Evolutionary conservation across 2,888 invertebrate genomes (phyloP).

Genomic region (Ochropacha duplaris): DNA sequence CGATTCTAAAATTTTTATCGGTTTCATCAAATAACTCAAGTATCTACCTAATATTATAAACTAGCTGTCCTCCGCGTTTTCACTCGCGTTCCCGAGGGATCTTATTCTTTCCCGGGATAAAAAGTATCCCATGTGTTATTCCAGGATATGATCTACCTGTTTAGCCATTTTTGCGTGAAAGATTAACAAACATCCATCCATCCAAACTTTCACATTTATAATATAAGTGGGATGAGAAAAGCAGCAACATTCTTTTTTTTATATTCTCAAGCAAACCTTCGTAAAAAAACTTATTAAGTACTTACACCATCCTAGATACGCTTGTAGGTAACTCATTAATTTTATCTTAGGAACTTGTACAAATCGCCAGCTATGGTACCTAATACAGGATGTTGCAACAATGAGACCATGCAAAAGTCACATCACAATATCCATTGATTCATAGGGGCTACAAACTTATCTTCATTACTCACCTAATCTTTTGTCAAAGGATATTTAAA

Average conservation of each 20-base stretch:
- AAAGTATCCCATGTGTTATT: too few relatives aligned
- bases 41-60: neutral
- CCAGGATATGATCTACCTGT: too few relatives aligned
- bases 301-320: neutral
- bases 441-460: conserved; percentile 56
- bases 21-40: too few relatives aligned
- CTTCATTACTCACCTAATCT: conserved; percentile 66
- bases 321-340: neutral
- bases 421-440: conserved; percentile 33
- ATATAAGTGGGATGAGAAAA: too few relatives aligned
- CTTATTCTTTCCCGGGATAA: too few relatives aligned
- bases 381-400: conserved; percentile 19
- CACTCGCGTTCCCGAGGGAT: too few relatives aligned
- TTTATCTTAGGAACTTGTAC: neutral
- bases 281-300: too few relatives aligned
- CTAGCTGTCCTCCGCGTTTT: too few relatives aligned
- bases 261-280: too few relatives aligned
- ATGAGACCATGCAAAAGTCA: conserved; percentile 46
- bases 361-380: neutral
- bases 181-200: too few relatives aligned
- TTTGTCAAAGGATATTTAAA: conserved; percentile 46
- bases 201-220: too few relatives aligned
- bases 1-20: neutral
- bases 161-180: too few relatives aligned
- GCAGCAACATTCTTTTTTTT: neutral